A percentile compares a stretch with the other conserved stretches of the same genome.
phyloP scores from a whole-genome alignment of 2,113 vertebrate species.

The Psittacus erithacus region DNA sequence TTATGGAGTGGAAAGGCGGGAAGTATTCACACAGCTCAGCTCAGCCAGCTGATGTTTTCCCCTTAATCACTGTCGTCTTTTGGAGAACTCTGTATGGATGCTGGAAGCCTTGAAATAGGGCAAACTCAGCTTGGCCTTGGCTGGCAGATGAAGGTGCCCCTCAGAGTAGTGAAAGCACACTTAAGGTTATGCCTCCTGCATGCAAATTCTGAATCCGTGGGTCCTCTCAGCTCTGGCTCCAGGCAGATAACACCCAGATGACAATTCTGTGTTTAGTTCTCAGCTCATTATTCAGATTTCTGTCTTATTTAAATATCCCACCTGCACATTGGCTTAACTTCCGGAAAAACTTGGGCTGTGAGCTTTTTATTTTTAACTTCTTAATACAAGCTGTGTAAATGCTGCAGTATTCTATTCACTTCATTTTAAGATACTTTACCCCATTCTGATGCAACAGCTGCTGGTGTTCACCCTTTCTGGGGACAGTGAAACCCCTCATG shows the following conservation, averaged over 20 bases:
- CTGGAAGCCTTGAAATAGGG: slow-evolving; percentile 20
- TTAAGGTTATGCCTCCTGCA: background rate
- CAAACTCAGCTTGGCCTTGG: background rate
- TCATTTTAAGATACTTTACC: background rate
- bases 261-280: background rate
- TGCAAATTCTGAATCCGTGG: background rate
- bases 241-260: background rate
- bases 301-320: background rate
- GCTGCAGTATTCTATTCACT: background rate
- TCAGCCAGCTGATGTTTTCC: background rate
- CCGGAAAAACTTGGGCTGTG: background rate
- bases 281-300: background rate
- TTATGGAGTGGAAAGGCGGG: background rate
- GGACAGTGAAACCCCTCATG: background rate
- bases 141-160: background rate
- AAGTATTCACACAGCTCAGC: background rate
- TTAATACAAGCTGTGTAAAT: background rate
- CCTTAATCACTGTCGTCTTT: background rate
- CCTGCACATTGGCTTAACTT: background rate
- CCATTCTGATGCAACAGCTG: background rate
- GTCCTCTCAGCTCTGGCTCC: background rate
- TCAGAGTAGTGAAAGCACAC: background rate
- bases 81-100: background rate
- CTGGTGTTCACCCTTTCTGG: background rate
- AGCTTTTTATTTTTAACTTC: background rate